Base-by-base conservation (phyloP, 1,140 invertebrate species). In the Manduca sexta region DNA sequence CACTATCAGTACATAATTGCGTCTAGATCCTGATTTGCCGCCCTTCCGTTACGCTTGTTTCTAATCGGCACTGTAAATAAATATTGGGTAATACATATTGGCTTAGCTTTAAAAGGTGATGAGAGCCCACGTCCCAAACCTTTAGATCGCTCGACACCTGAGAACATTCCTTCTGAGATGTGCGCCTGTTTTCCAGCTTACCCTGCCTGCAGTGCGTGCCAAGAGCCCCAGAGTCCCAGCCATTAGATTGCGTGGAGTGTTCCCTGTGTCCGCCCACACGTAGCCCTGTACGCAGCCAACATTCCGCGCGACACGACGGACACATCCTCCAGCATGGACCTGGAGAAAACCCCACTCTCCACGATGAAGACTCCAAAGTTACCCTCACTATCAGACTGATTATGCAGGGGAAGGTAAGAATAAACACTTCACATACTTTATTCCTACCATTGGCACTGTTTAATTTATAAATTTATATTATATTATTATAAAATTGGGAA, bases 381-480 rank as follows among this genome's bases (percentile, higher is more conserved):
- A 97, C 96, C 79, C 92, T 99, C 77, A 99, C 97, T 84, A 96
- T 99, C 87, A 93, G 97, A 87, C 92, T 99, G 88, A 97, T 99
- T 86, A 99, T 99, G 97, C 97, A 98, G 91, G 97, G 97, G 91
- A 99, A 99, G 94, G 97, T 98, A 93, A 91, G 94, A 89, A 34
- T 42, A 35, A 54, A 45, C 45, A 49, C 49, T 52, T 55, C 17
- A 55, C 37, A 45, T 41, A 49, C 49, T 52, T 55, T 29, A 55
- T 41, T 40, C 30, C 39, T 53, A 56, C 21, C 59, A 67, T 72
- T 67, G 66, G 55, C 63, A 60, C 47, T 46, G 17, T 52, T 57
- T 17, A 48, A 42, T 52, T 47, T 40, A 63, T n/a, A 61, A 58
- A 60, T 31, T 52, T 44, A 48, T 61, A 44, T 57, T 45, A 37